A percentile compares a stretch with the other conserved stretches of the same genome.
Evolutionary conservation across 2,113 vertebrate species (phyloP).

Genomic region (Numenius arquata): DNA sequence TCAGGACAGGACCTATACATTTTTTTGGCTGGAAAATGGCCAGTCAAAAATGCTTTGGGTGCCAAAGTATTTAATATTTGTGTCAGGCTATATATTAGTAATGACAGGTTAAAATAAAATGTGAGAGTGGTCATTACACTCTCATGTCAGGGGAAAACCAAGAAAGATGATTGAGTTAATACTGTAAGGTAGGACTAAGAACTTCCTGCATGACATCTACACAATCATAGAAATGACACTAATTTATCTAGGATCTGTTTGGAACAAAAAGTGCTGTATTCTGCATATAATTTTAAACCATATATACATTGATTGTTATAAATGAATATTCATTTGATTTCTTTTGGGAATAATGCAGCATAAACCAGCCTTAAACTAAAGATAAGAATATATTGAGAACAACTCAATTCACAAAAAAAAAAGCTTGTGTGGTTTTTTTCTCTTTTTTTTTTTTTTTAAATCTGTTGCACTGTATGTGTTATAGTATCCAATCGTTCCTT

Average conservation of each 20-base stretch:
- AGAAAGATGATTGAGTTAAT: not conserved
- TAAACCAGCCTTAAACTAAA: not conserved
- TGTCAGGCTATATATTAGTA: not conserved
- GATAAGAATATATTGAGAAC: not conserved
- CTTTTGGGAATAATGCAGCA: not conserved
- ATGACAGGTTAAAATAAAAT: not conserved
- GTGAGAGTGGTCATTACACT: not conserved
- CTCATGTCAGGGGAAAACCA: not conserved
- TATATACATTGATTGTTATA: not conserved
- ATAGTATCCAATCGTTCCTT: not conserved
- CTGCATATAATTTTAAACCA: not conserved
- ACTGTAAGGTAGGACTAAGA: not conserved
- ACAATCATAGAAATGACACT: not conserved
- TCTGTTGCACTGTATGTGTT: not conserved
- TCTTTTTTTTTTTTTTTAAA: fast-evolving
- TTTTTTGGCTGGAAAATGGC: not conserved
- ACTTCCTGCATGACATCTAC: not conserved
- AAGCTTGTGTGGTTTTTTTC: fast-evolving
- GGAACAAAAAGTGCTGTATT: not conserved
- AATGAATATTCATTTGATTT: not conserved
- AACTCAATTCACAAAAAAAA: not conserved
- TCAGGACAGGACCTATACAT: not conserved
- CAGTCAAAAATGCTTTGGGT: not conserved
- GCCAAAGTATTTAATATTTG: not conserved
- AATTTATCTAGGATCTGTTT: not conserved